Conservation (phyloP, 64 coral and sea anemone genomes). For the Montipora capricornis region DNA sequence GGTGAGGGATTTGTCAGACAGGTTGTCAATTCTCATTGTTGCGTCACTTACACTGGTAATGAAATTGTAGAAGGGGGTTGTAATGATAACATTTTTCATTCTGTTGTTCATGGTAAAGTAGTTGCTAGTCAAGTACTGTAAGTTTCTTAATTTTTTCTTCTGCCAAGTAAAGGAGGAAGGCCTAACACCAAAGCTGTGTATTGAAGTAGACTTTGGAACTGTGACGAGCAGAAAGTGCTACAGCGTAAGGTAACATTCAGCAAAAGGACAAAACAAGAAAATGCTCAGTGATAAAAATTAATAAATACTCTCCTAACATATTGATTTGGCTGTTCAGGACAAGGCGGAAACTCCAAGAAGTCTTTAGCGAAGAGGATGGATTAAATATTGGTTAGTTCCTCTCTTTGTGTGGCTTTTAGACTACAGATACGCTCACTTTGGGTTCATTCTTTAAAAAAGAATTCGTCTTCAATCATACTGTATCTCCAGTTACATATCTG, state of each 20-base stretch:
- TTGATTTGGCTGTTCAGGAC: constrained; percentile 28
- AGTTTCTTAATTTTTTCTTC: background rate
- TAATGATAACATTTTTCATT: too few species aligned
- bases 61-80: too few species aligned
- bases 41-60: too few species aligned
- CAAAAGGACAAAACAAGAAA: too few species aligned
- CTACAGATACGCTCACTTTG: background rate
- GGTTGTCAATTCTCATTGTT: too few species aligned
- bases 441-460: too few species aligned
- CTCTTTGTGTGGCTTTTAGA: background rate
- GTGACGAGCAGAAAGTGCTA: constrained; percentile 92
- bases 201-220: constrained; percentile 92
- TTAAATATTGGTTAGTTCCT: constrained; percentile 75
- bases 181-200: constrained; percentile 76
- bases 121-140: too few species aligned
- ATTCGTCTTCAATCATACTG: too few species aligned
- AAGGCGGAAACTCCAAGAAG: constrained; percentile 88
- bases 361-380: constrained; percentile 82
- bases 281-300: background rate
- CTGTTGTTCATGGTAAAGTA: too few species aligned
- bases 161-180: constrained; percentile 70
- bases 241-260: constrained; percentile 74
- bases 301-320: background rate
- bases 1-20: background rate
- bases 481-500: too few species aligned